Conservation (phyloP, 2,797 vertebrate species). For the Anolis apletophallus region DNA sequence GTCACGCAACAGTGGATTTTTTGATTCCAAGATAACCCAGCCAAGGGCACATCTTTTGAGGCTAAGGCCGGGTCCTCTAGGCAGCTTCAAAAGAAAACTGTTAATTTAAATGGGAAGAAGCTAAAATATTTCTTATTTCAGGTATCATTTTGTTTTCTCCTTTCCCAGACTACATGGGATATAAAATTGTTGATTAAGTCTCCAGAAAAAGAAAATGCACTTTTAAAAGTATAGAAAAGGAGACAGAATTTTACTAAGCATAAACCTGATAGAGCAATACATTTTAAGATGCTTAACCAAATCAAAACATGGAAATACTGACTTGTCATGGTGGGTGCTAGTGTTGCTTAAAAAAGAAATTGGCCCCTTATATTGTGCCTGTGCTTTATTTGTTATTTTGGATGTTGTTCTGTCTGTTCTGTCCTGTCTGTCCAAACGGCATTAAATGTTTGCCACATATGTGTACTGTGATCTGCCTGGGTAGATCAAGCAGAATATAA, state of each 20-base stretch:
- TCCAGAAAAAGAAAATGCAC: slow-evolving; percentile 61
- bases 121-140: slow-evolving; percentile 43
- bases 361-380: background rate
- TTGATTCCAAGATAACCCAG: slow-evolving; percentile 78
- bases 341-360: background rate
- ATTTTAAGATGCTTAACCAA: slow-evolving; percentile 56
- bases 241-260: slow-evolving; percentile 44
- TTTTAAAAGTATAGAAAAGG: slow-evolving; percentile 58
- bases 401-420: background rate
- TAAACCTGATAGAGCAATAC: slow-evolving; percentile 43
- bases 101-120: slow-evolving; percentile 47
- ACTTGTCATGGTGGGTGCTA: background rate
- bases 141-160: slow-evolving; percentile 58
- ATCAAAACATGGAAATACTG: slow-evolving; percentile 53
- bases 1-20: slow-evolving; percentile 72
- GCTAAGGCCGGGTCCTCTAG: slow-evolving; percentile 68
- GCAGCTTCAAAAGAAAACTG: slow-evolving; percentile 54
- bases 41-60: slow-evolving; percentile 57
- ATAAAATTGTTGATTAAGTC: slow-evolving; percentile 22
- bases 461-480: too few species aligned
- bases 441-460: background rate
- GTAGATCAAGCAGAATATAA: too few species aligned
- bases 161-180: slow-evolving; percentile 40
- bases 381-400: background rate
- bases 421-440: too few species aligned